These are phyloP conservation scores for Popillia japonica DNA, from an alignment of 1,140 invertebrate species.

Conservation along the genomic window DNA sequence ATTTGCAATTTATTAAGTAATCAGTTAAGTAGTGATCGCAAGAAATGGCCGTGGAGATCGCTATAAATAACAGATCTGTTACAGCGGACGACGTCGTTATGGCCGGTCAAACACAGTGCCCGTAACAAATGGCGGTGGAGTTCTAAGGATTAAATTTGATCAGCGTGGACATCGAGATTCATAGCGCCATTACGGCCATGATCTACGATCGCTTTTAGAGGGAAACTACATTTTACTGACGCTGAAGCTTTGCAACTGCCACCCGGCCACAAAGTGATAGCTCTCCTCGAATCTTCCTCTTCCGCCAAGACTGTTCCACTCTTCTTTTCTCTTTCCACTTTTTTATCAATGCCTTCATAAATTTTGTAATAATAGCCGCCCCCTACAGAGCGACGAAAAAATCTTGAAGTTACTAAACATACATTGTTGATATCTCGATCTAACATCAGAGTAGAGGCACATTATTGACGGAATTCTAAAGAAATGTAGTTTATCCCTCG, in stretches of 20 bases:
- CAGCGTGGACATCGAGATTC: conserved; percentile 61
- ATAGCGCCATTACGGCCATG: conserved; percentile 61
- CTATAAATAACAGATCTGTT: conserved; percentile 47
- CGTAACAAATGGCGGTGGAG: conserved; percentile 56
- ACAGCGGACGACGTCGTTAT: conserved; percentile 47
- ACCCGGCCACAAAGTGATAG: conserved; percentile 44
- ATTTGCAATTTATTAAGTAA: conserved; percentile 40
- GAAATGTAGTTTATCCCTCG: too few relatives aligned
- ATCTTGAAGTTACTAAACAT: background rate
- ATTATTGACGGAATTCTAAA: background rate
- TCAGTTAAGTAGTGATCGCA: conserved; percentile 48
- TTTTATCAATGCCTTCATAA: conserved; percentile 25
- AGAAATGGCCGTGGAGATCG: conserved; percentile 40
- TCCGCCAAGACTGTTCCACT: conserved; percentile 16
- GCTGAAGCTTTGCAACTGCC: conserved; percentile 45
- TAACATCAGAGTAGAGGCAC: background rate
- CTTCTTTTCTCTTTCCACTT: background rate
- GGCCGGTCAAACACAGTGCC: conserved; percentile 54
- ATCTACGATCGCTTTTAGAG: conserved; percentile 61
- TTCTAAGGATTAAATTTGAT: conserved; percentile 62
- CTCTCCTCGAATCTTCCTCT: conserved; percentile 17
- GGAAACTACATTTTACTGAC: conserved; percentile 49
- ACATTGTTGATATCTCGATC: background rate
- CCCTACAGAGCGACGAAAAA: background rate
- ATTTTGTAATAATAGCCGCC: conserved; percentile 5